Evolutionary conservation across 1,140 invertebrate species (phyloP), one percentile per base, ranked within the genome.

Genomic region (Pomacea maculata): DNA sequence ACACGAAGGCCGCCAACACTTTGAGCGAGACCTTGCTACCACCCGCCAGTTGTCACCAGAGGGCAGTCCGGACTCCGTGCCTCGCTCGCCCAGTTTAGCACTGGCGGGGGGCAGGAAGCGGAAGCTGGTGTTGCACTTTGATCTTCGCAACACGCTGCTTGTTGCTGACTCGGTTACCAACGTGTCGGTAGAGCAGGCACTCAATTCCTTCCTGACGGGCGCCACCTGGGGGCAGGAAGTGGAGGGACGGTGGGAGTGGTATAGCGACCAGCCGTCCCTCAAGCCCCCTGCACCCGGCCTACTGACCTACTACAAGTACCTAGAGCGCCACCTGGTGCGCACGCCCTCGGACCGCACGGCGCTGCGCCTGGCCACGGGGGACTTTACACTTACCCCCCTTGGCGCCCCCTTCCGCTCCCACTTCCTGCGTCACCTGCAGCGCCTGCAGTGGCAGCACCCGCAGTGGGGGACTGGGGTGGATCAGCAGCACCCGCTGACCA

Each of bases 111-210:
- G 73, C n/a, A 79, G 85, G 75, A 80, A 72, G 74, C 83, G 88
- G 78, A 91, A 91, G 82, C 84, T 91, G n/a, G 79, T 91, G n/a
- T 83, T 91, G 25, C 89, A 91, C 83, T 86, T 91, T 79, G 90
- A 91, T 77, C 85, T 91, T 34, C 79, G 90, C 45, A 91, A 91
- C 83, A 91, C 90, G 1, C 85, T 90, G 54, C 81, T 91, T 9
- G 90, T 91, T 14, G 88, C 90, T 6, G 90, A 91, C 80, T 90
- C 89, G 9, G 86, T 91, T 6, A 90, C 89, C 2, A 88, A 90
- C 74, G 87, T 90, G 1, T 83, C 84, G 10, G 86, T 90, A 75
- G 90, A 91, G 79, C 87, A 90, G 82, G 89, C 89, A 7, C 80
- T 91, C 17, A 90, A 90, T 79, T 87, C 85, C 76, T 91, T 87